Evolutionary conservation across 2,888 invertebrate species (phyloP).

Genomic region (Eristalis arbustorum): DNA sequence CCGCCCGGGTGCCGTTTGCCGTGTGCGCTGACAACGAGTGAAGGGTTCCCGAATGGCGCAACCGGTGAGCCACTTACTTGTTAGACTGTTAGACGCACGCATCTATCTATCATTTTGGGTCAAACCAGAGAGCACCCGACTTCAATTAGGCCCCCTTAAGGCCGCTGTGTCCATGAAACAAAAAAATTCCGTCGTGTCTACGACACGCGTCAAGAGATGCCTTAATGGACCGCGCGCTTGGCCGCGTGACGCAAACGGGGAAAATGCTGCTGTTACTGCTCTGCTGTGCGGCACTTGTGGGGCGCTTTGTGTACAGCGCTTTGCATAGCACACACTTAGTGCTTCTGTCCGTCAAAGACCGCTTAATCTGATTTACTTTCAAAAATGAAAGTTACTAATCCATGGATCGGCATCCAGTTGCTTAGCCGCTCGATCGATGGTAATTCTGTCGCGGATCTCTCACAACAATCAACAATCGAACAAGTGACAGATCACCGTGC

Average conservation of each 20-base stretch:
- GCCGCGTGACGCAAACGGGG: constrained; percentile 15
- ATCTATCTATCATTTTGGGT: constrained; percentile 54
- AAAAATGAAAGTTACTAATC: constrained; percentile 61
- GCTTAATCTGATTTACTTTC: constrained; percentile 51
- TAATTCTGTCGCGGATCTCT: background rate
- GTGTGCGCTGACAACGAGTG: constrained; percentile 27
- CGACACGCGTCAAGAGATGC: constrained; percentile 27
- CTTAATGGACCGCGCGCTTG: constrained; percentile 51
- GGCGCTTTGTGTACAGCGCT: constrained; percentile 33
- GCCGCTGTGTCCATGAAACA: constrained; percentile 32
- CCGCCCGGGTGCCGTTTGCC: background rate
- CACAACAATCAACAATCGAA: constrained; percentile 22
- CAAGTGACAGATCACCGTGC: constrained; percentile 20
- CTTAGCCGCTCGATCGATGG: background rate
- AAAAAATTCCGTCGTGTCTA: constrained; percentile 17
- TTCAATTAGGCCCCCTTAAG: constrained; percentile 65
- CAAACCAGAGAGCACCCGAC: constrained; percentile 35
- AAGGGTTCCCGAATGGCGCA: constrained; percentile 67
- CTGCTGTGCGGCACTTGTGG: background rate
- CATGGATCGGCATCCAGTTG: background rate
- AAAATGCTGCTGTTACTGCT: constrained; percentile 26
- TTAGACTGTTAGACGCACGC: constrained; percentile 58
- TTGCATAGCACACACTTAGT: constrained; percentile 52
- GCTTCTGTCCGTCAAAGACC: constrained; percentile 56
- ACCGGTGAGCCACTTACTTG: constrained; percentile 53